phyloP scores from a whole-genome alignment of 2,113 vertebrate species.

The Camelus bactrianus region DNA sequence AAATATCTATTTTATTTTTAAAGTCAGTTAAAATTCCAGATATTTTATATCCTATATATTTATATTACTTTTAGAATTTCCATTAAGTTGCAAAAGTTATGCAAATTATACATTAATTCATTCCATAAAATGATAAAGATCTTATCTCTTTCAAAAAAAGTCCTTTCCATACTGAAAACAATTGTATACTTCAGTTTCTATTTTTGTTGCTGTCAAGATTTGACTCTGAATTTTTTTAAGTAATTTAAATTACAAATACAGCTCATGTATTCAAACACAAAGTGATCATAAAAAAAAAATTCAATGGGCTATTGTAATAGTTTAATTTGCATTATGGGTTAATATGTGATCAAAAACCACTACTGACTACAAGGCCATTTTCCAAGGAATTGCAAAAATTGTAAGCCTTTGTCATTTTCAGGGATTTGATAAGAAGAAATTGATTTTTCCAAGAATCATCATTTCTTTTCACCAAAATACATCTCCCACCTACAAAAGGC shows the following conservation, averaged over 20 bases:
- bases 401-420: slow-evolving; percentile 43
- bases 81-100: slow-evolving; percentile 35
- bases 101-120: slow-evolving; percentile 34
- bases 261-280: background rate
- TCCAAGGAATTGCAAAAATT: slow-evolving; percentile 53
- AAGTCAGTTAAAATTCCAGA: slow-evolving; percentile 14
- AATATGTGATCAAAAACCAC: slow-evolving; percentile 48
- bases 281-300: background rate
- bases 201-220: slow-evolving; percentile 56
- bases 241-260: slow-evolving; percentile 72
- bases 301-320: background rate
- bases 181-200: slow-evolving; percentile 47
- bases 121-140: slow-evolving; percentile 47
- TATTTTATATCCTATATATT: background rate
- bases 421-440: slow-evolving; percentile 58
- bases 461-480: slow-evolving; percentile 60
- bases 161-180: slow-evolving; percentile 54
- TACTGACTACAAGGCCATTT: background rate
- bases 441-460: slow-evolving; percentile 59
- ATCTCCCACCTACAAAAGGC: slow-evolving; percentile 40
- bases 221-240: slow-evolving; percentile 58
- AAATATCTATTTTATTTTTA: slow-evolving; percentile 52
- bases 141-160: slow-evolving; percentile 21
- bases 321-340: slow-evolving; percentile 65
- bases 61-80: slow-evolving; percentile 39